Percentiles rank a stretch among this genome's conserved stretches.
phyloP scores from a whole-genome alignment of 2,888 invertebrate genomes.

The Arge pagana region DNA sequence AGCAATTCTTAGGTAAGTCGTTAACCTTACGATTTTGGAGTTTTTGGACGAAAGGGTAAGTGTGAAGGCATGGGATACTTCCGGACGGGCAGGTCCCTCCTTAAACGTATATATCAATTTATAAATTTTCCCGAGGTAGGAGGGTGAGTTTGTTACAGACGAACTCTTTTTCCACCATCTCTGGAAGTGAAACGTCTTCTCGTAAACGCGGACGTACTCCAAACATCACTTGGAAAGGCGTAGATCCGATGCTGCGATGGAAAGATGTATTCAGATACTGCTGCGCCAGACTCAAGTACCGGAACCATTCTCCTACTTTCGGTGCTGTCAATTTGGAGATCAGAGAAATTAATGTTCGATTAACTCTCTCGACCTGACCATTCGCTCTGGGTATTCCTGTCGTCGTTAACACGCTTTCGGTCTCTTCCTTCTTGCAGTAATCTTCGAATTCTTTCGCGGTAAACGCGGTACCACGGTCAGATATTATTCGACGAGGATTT shows the following conservation, averaged over 20 bases:
- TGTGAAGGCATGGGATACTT: too few relatives aligned
- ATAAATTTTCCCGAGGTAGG: too few relatives aligned
- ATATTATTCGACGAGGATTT: constrained; percentile 14
- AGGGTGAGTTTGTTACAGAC: too few relatives aligned
- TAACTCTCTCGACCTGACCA: constrained; percentile 26
- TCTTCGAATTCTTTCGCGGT: constrained; percentile 19
- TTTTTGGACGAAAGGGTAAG: too few relatives aligned
- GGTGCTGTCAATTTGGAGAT: constrained; percentile 13
- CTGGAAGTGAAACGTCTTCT: background rate
- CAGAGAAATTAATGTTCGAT: constrained; percentile 19
- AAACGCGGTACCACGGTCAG: constrained; percentile 24
- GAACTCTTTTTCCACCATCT: constrained; percentile 4
- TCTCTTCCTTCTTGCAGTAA: constrained; percentile 8
- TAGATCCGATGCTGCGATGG: background rate
- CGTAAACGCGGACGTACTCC: background rate
- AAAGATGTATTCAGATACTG: background rate
- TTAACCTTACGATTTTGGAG: too few relatives aligned
- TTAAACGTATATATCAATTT: too few relatives aligned
- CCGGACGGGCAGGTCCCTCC: too few relatives aligned
- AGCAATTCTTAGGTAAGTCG: too few relatives aligned
- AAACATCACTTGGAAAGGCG: constrained; percentile 1
- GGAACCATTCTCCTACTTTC: background rate
- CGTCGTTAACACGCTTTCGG: constrained; percentile 20
- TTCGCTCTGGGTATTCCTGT: constrained; percentile 11
- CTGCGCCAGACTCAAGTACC: background rate